Conservation (phyloP, 2,797 vertebrate species). For the Pseudopleuronectes americanus region DNA sequence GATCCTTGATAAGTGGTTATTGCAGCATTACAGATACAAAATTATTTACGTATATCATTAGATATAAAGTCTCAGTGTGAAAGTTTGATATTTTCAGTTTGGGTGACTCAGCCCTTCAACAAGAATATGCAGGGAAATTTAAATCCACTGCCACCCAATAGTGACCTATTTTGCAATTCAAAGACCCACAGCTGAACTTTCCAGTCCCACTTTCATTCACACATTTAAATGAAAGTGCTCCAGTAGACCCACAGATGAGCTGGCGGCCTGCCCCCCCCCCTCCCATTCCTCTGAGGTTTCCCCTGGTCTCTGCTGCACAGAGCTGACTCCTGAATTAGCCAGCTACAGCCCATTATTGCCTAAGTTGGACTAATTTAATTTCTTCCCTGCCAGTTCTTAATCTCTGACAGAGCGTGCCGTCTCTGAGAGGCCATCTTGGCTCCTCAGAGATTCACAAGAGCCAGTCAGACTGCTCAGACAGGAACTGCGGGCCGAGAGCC, state of each 20-base stretch:
- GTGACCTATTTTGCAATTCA: conserved; percentile 3
- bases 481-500: conserved; percentile 68
- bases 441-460: conserved; percentile 70
- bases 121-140: neutral
- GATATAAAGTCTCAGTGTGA: too few species aligned
- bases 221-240: conserved; percentile 36
- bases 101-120: neutral
- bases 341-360: conserved; percentile 75
- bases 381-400: conserved; percentile 78
- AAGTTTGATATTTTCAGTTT: too few species aligned
- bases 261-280: conserved; percentile 27
- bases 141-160: neutral
- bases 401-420: conserved; percentile 76
- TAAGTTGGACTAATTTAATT: conserved; percentile 84
- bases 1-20: neutral
- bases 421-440: conserved; percentile 70
- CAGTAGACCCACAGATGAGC: conserved; percentile 34
- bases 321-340: conserved; percentile 74
- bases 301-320: conserved; percentile 46
- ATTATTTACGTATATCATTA: neutral
- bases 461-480: conserved; percentile 69
- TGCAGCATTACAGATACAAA: neutral
- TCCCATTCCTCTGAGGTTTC: conserved; percentile 57
- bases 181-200: conserved; percentile 9
- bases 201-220: conserved; percentile 31